phyloP scores from a whole-genome alignment of 2,113 vertebrate species.

The Cnemophilus loriae region DNA sequence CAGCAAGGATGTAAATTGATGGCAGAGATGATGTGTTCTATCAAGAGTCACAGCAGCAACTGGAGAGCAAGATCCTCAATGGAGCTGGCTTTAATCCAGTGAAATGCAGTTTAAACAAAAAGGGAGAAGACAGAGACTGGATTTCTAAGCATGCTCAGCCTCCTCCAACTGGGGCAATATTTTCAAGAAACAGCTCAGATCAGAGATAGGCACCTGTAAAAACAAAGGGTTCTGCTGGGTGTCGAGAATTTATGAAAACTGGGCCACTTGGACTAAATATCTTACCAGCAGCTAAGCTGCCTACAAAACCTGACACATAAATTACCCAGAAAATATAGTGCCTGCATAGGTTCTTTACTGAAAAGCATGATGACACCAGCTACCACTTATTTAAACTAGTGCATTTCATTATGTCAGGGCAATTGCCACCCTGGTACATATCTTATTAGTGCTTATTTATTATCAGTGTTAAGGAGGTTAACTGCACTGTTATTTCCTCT shows the following conservation, averaged over 20 bases:
- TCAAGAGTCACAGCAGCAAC: not conserved
- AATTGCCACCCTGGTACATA: slow-evolving; percentile 60
- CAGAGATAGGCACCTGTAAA: slow-evolving; percentile 12
- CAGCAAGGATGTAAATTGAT: slow-evolving; percentile 39
- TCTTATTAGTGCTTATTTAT: slow-evolving; percentile 74
- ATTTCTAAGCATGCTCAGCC: not conserved
- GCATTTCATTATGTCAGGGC: slow-evolving; percentile 66
- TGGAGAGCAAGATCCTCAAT: not conserved
- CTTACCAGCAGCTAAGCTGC: slow-evolving; percentile 8
- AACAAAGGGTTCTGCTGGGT: not conserved
- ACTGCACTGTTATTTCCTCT: slow-evolving; percentile 68
- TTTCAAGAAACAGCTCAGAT: not conserved
- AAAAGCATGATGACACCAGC: not conserved
- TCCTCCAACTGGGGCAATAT: not conserved
- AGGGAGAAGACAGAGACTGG: not conserved
- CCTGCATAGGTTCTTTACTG: not conserved
- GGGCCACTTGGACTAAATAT: not conserved
- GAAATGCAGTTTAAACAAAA: not conserved
- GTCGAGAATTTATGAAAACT: slow-evolving; percentile 36
- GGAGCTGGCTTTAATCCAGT: not conserved
- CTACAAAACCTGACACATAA: slow-evolving; percentile 13
- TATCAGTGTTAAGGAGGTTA: slow-evolving; percentile 72
- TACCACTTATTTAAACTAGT: slow-evolving; percentile 29
- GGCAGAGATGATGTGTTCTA: not conserved
- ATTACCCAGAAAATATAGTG: not conserved